A percentile compares a stretch with the other conserved stretches of the same genome.
Evolutionary conservation across 2,113 vertebrate genomes (phyloP).

Genomic region (Coptodon rendalli): DNA sequence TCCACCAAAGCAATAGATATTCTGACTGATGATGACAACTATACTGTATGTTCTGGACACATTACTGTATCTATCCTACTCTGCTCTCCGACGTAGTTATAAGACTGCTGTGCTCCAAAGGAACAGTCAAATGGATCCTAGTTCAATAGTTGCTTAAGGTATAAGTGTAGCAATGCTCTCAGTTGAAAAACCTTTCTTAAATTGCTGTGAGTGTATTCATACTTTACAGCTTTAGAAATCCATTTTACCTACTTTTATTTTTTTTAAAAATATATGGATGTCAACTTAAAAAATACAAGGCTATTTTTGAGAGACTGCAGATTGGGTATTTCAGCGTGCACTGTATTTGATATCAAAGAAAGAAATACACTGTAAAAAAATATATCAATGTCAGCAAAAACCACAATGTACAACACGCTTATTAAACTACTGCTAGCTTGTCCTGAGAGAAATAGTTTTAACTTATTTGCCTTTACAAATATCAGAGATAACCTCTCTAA

Average conservation of each 20-base stretch:
- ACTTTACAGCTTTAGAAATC: conserved; percentile 1
- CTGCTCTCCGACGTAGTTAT: neutral
- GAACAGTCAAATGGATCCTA: neutral
- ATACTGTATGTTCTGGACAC: conserved; percentile 12
- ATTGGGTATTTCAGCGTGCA: neutral
- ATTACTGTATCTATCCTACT: conserved; percentile 7
- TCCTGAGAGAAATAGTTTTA: neutral
- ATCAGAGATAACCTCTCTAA: neutral
- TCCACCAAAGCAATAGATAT: conserved; percentile 57
- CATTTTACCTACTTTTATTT: conserved; percentile 14
- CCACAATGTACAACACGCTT: neutral
- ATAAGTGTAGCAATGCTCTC: conserved; percentile 20
- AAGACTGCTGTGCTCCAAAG: neutral
- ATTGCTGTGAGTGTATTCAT: conserved; percentile 10
- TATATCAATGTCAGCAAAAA: neutral
- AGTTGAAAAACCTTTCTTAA: neutral
- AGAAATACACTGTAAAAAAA: neutral
- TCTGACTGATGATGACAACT: conserved; percentile 7
- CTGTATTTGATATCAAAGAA: neutral
- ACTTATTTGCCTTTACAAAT: neutral
- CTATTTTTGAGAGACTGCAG: neutral
- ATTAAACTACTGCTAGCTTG: neutral
- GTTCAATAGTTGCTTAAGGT: neutral
- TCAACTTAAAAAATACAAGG: neutral
- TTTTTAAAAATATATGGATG: neutral